Conservation (phyloP, 2,113 vertebrate species). For the Urocynchramus pylzowi region DNA sequence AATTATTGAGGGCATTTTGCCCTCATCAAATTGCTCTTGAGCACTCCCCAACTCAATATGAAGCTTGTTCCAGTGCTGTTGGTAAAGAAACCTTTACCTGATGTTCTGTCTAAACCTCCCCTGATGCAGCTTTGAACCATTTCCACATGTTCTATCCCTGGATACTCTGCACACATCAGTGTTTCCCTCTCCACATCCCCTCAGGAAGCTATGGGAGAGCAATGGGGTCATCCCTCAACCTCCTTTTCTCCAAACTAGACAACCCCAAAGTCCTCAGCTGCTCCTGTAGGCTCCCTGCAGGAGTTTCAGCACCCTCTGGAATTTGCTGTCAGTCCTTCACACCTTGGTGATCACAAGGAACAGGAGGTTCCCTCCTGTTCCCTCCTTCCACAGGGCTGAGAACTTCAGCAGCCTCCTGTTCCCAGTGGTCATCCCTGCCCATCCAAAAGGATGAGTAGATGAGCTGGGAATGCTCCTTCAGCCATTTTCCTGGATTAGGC, state of each 20-base stretch:
- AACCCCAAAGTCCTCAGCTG: not conserved
- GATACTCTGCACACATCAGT: not conserved
- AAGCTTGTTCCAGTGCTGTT: not conserved
- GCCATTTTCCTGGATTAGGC: not conserved
- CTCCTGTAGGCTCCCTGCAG: not conserved
- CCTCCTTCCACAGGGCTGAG: not conserved
- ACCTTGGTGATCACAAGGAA: not conserved
- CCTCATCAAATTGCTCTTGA: not conserved
- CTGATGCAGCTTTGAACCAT: not conserved
- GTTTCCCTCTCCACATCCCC: not conserved
- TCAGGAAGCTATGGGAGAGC: not conserved
- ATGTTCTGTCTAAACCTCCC: not conserved
- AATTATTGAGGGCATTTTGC: not conserved
- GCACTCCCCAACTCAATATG: not conserved
- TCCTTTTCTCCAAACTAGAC: not conserved
- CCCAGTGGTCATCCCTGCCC: not conserved
- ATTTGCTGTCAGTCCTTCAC: rapidly evolving
- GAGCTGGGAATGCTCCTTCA: not conserved
- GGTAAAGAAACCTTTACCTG: not conserved
- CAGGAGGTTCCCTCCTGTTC: not conserved
- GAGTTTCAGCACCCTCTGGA: not conserved
- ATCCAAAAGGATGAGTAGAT: not conserved
- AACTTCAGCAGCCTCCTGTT: not conserved
- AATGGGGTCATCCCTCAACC: not conserved
- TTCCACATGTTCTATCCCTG: rapidly evolving